phyloP scores from a whole-genome alignment of 1,140 invertebrate genomes.

The Pseudomyrmex pallidus region DNA sequence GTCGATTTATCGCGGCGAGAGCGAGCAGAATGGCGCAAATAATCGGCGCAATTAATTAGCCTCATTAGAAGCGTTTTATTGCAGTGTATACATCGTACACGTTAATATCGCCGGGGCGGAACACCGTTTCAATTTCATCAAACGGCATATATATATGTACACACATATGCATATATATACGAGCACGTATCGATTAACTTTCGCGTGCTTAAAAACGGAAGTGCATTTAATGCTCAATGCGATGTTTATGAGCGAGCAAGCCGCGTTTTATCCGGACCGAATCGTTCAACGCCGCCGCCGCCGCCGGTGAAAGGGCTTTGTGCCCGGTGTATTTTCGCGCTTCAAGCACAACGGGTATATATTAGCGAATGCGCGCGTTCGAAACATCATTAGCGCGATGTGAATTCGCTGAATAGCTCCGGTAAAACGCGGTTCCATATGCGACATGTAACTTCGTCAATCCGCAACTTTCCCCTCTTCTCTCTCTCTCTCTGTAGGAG shows the following conservation, averaged over 20 bases:
- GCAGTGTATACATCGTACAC: neutral
- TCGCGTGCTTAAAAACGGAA: slow-evolving; percentile 36
- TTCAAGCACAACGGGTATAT: neutral
- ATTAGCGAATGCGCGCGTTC: neutral
- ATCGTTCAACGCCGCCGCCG: slow-evolving; percentile 5
- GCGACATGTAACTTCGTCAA: too few relatives aligned
- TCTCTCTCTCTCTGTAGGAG: neutral
- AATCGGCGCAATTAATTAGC: slow-evolving; percentile 20
- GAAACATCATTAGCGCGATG: slow-evolving; percentile 4
- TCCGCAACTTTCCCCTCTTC: neutral
- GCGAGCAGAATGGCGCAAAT: neutral
- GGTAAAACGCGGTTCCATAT: neutral
- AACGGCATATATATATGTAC: neutral
- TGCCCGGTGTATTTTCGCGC: neutral
- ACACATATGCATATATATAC: neutral
- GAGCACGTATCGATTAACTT: slow-evolving; percentile 41
- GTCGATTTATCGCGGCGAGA: too few relatives aligned
- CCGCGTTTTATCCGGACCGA: slow-evolving; percentile 33
- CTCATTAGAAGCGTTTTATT: slow-evolving; percentile 16
- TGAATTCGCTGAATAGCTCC: slow-evolving; percentile 5
- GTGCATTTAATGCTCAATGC: slow-evolving; percentile 43
- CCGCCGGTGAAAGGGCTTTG: slow-evolving; percentile 15
- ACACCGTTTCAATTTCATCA: slow-evolving; percentile 1
- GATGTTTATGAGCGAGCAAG: slow-evolving; percentile 41
- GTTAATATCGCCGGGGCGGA: neutral